Evolutionary conservation across 1,140 invertebrate species (phyloP).

Genomic region (Olivierus martensii): DNA sequence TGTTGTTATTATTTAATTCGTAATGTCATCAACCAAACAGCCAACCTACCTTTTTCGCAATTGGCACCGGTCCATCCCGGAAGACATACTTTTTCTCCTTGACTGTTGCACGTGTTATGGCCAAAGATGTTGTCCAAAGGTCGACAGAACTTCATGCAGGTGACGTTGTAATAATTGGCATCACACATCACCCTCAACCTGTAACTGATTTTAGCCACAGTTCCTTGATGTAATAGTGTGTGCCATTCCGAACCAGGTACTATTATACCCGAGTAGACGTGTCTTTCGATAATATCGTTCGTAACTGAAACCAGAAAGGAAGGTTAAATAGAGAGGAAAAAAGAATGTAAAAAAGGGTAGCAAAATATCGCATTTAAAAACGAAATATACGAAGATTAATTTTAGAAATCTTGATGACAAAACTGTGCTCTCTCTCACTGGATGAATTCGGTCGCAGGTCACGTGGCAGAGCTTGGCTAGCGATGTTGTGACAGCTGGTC

Average conservation of each 20-base stretch:
- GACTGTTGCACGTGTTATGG: slow-evolving; percentile 77
- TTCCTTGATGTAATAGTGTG: slow-evolving; percentile 54
- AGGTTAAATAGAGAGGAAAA: neutral
- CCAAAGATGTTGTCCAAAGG: slow-evolving; percentile 83
- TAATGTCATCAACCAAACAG: no score
- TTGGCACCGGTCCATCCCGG: slow-evolving; percentile 83
- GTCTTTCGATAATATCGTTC: slow-evolving; percentile 62
- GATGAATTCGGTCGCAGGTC: no score
- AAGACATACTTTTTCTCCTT: slow-evolving; percentile 70
- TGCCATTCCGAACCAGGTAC: slow-evolving; percentile 79
- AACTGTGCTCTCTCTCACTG: no score
- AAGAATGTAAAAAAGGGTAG: no score
- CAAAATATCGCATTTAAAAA: no score
- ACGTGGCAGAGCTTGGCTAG: no score
- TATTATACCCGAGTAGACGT: slow-evolving; percentile 76
- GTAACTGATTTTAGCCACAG: slow-evolving; percentile 32
- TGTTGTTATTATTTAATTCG: no score
- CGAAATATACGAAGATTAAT: no score
- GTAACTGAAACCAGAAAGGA: slow-evolving; percentile 32
- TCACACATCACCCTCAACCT: slow-evolving; percentile 75
- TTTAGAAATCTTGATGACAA: no score
- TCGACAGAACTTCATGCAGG: slow-evolving; percentile 76
- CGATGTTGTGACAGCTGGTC: no score
- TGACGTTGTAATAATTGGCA: slow-evolving; percentile 77
- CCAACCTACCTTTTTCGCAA: slow-evolving; percentile 78